A percentile compares a stretch with the other conserved stretches of the same genome.
Conservation (phyloP, 2,113 vertebrate genomes). For the Myotis brandtii region DNA sequence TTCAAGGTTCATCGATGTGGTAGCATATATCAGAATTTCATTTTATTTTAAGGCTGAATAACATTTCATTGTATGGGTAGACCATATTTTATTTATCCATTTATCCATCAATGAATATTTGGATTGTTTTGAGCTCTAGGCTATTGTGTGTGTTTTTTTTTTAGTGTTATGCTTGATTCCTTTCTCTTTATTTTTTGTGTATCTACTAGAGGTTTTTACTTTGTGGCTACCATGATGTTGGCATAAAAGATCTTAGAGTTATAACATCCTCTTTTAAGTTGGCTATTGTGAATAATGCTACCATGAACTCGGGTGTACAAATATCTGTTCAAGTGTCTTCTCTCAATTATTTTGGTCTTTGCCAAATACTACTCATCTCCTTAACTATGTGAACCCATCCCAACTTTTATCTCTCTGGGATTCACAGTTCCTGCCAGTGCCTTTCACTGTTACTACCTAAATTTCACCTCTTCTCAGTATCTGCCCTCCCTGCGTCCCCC, state of each 20-base stretch:
- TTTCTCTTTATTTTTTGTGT: neutral
- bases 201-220: neutral
- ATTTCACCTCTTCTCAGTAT: neutral
- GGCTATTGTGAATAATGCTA: neutral
- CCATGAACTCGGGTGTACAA: neutral
- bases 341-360: neutral
- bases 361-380: neutral
- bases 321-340: neutral
- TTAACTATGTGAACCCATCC: neutral
- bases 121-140: neutral
- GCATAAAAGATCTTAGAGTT: neutral
- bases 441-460: neutral
- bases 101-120: neutral
- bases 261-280: neutral
- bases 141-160: neutral
- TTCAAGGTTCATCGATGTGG: neutral
- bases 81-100: neutral
- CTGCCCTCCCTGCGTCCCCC: no score
- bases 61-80: neutral
- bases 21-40: neutral
- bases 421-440: neutral
- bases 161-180: neutral
- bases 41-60: constrained; percentile 1
- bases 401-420: neutral
- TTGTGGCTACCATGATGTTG: neutral